Percentiles rank a stretch among this genome's conserved stretches.
phyloP scores from a whole-genome alignment of 1,140 invertebrate species.

The Drosophila serrata region DNA sequence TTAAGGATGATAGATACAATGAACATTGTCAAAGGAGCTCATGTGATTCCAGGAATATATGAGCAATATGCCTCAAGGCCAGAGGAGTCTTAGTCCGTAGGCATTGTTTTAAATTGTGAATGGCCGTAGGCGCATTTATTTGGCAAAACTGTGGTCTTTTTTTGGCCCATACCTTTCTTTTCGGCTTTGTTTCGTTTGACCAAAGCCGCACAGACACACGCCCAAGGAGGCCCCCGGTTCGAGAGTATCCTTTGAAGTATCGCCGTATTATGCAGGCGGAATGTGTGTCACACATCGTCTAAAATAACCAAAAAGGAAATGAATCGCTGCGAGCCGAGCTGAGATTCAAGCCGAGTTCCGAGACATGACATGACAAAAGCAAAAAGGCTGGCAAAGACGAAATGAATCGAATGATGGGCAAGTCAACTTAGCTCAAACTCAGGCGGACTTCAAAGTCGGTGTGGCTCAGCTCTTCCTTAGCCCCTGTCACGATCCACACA shows the following conservation, averaged over 20 bases:
- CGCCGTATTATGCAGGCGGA: slow-evolving; percentile 59
- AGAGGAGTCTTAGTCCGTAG: slow-evolving; percentile 9
- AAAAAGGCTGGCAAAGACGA: slow-evolving; percentile 44
- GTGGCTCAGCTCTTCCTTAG: slow-evolving; percentile 36
- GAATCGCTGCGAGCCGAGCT: slow-evolving; percentile 39
- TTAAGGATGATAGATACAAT: slow-evolving; percentile 18
- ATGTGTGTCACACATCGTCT: slow-evolving; percentile 71
- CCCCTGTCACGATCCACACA: slow-evolving; percentile 34
- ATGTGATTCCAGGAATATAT: slow-evolving; percentile 44
- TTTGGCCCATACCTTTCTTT: slow-evolving; percentile 20
- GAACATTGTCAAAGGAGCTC: slow-evolving; percentile 17
- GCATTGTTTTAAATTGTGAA: slow-evolving; percentile 52
- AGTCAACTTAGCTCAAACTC: slow-evolving; percentile 48
- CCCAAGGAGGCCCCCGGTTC: slow-evolving; percentile 4
- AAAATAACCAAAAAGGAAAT: slow-evolving; percentile 75
- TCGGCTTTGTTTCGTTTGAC: slow-evolving; percentile 41
- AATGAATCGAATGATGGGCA: slow-evolving; percentile 60
- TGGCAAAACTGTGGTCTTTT: slow-evolving; percentile 37
- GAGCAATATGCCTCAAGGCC: slow-evolving; percentile 43
- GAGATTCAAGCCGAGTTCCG: slow-evolving; percentile 60
- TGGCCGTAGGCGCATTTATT: slow-evolving; percentile 46
- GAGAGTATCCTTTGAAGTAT: slow-evolving; percentile 71
- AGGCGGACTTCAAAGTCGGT: slow-evolving; percentile 77
- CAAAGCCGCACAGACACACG: slow-evolving; percentile 46
- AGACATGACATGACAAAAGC: slow-evolving; percentile 64